Percentiles rank a stretch among this genome's conserved stretches.
Evolutionary conservation across 2,888 invertebrate species (phyloP).

Genomic region (Leptinotarsa juncta): DNA sequence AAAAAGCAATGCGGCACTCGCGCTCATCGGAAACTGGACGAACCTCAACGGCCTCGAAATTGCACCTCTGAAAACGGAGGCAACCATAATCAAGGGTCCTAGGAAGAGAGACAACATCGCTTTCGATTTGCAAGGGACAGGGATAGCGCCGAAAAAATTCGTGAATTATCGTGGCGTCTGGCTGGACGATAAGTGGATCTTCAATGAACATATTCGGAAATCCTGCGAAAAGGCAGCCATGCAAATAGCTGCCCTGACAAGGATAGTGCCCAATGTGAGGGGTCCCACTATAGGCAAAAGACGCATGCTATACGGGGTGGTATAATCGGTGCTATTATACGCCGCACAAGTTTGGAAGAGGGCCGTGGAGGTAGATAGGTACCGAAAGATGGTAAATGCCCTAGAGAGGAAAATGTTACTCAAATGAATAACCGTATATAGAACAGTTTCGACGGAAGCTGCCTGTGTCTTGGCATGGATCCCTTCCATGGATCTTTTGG

Average conservation of each 20-base stretch:
- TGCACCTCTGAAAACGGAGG: slow-evolving; percentile 29
- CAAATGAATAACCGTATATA: slow-evolving; percentile 19
- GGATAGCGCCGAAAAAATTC: slow-evolving; percentile 8
- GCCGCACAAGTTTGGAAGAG: slow-evolving; percentile 34
- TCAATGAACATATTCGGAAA: slow-evolving; percentile 19
- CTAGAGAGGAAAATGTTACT: slow-evolving; percentile 24
- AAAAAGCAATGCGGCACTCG: neutral
- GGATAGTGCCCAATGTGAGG: slow-evolving; percentile 46
- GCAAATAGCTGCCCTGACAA: slow-evolving; percentile 37
- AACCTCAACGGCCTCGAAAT: neutral
- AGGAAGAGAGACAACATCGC: slow-evolving; percentile 19
- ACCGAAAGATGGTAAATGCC: neutral
- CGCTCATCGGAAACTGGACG: slow-evolving; percentile 13
- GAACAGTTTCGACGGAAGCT: slow-evolving; percentile 26
- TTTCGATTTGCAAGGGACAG: slow-evolving; percentile 17
- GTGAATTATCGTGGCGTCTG: slow-evolving; percentile 34
- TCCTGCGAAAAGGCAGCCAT: slow-evolving; percentile 18
- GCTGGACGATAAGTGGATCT: slow-evolving; percentile 22
- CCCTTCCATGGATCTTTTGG: slow-evolving; percentile 26
- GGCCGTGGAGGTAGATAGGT: neutral
- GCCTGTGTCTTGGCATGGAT: slow-evolving; percentile 18
- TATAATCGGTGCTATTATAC: slow-evolving; percentile 34
- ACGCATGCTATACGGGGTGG: slow-evolving; percentile 24
- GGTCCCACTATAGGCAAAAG: slow-evolving; percentile 31
- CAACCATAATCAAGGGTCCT: neutral